These are phyloP conservation scores for Bombyx mori DNA, from an alignment of 1,140 invertebrate species.

Conservation along the genomic window DNA sequence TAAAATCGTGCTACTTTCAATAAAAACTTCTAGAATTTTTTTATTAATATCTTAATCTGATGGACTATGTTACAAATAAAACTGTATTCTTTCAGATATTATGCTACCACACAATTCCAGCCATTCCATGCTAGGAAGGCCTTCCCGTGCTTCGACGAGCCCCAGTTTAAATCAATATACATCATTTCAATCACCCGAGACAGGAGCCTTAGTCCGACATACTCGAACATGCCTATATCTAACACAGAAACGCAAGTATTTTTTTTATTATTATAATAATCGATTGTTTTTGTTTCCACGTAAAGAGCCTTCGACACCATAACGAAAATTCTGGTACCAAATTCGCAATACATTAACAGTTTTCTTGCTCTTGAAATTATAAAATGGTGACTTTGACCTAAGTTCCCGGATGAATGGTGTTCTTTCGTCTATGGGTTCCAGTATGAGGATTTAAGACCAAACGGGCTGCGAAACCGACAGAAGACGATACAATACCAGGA, in stretches of 20 bases:
- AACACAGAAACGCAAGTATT: slow-evolving; percentile 31
- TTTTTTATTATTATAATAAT: slow-evolving; percentile 12
- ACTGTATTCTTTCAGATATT: slow-evolving; percentile 58
- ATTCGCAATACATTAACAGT: too few species aligned
- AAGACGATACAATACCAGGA: too few species aligned
- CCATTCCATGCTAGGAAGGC: slow-evolving; percentile 84
- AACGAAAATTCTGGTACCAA: not conserved
- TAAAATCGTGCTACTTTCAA: too few species aligned
- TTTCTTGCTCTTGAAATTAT: too few species aligned
- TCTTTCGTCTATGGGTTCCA: too few species aligned
- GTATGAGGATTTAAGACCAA: too few species aligned
- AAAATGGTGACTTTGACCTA: too few species aligned
- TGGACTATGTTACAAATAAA: not conserved
- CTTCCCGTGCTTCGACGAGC: slow-evolving; percentile 94
- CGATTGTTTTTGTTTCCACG: not conserved
- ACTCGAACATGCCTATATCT: slow-evolving; percentile 58
- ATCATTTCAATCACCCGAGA: slow-evolving; percentile 74
- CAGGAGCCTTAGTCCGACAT: slow-evolving; percentile 31
- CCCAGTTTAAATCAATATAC: slow-evolving; percentile 80
- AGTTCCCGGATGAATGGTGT: too few species aligned
- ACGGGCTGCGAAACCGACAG: too few species aligned
- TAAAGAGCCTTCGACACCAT: not conserved
- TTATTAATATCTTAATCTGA: too few species aligned
- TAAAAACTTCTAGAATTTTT: too few species aligned
- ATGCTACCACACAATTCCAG: slow-evolving; percentile 86